Base-by-base conservation (phyloP, 2,797 vertebrate species). In the Euthynnus affinis region DNA sequence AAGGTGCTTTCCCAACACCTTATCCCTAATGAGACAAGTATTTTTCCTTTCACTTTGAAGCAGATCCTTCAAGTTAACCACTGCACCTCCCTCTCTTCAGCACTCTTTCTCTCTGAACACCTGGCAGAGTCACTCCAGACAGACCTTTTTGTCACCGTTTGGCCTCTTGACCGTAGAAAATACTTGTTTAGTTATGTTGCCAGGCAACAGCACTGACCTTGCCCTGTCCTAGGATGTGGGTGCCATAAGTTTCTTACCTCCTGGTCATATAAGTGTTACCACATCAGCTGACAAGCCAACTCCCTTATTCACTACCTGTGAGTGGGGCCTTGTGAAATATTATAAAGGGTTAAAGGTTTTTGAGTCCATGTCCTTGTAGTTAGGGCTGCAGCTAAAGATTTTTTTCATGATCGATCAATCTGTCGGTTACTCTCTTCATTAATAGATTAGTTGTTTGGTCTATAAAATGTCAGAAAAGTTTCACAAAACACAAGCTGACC, bases 151-250 rank as follows among this genome's bases (percentile, higher is more conserved):
- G 34, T 76, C 12, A n/a, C 32, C 34, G 71, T 0, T 0, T 53
- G 68, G 57, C 37, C 68, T 17, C 65, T 72, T 61, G 1, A 65
- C 67, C 32, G 5, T 44, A 60, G 68, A 73, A 73, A 63, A 85
- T 74, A 51, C 63, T 83, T 89, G 44, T 37, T 29, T 17, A 46
- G 52, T 64, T 25, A 51, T 85, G 82, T 85, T 87, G 81, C 83
- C 64, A 71, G 69, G 87, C 78, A 88, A 85, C 80, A 62, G 2
- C 25, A 27, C 37, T 67, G 90, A 92, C 92, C 86, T 91, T 91
- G 89, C 77, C 79, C 27, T 76, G 80, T 76, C 82, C 63, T 87
- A 9, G 0, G 56, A 56, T 80, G 67, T 56, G 2, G 12, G 60
- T 76, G 74, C 34, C 17, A 56, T 53, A 49, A 37, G 29, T 84